phyloP scores from a whole-genome alignment of 2,888 invertebrate species.

The Tipula lateralis region DNA sequence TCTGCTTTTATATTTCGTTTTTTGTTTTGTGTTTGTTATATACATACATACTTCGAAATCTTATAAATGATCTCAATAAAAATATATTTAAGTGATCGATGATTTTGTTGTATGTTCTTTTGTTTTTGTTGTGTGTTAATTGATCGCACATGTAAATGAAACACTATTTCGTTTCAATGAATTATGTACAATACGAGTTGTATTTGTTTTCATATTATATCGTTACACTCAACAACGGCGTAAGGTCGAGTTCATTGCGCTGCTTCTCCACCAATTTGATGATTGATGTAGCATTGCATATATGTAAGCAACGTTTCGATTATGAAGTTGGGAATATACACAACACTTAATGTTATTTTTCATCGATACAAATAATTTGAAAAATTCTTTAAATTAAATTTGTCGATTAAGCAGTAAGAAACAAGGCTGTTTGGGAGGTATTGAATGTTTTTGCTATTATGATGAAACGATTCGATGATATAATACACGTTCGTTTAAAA shows the following conservation, averaged over 20 bases:
- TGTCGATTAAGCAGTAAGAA: background rate
- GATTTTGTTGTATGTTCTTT: constrained; percentile 7
- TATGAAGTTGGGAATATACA: background rate
- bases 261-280: background rate
- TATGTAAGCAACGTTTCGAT: background rate
- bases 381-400: background rate
- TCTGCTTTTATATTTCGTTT: background rate
- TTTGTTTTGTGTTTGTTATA: background rate
- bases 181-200: background rate
- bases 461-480: background rate
- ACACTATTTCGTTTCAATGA: background rate
- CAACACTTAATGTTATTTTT: background rate
- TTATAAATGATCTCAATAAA: background rate
- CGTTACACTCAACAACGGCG: background rate
- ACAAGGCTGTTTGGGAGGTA: constrained; percentile 19
- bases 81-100: background rate
- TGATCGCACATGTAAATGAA: background rate
- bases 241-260: constrained; percentile 19
- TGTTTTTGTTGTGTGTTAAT: constrained; percentile 15
- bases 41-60: background rate
- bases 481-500: background rate
- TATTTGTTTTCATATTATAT: background rate
- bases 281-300: background rate
- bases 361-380: background rate
- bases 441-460: background rate